Base-by-base conservation (phyloP, 2,888 invertebrate genomes). In the Lordiphosa andalusiaca region DNA sequence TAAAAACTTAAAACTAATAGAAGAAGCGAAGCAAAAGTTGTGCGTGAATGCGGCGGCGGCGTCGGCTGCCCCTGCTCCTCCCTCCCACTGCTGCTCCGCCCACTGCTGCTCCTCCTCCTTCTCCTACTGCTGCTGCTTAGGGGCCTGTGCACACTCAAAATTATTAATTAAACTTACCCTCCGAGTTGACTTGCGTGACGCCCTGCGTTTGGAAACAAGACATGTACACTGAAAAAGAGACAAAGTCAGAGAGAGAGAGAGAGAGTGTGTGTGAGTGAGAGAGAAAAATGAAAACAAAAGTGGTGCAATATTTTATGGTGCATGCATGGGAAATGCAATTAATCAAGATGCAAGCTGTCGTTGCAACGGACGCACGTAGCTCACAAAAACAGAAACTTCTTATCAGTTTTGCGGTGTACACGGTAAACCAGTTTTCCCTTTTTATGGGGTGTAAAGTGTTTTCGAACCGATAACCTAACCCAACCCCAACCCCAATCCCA, bases 151-250 rank as follows among this genome's bases (percentile, higher is more conserved):
- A 65, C 65, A 63, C 71, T 68, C 62, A 69, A 86, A 85, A 84
- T 85, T 83, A 84, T 86, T 87, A 87, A 87, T 86, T 85, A 84
- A 86, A 87, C 89, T 89, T 87, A 89, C 89, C 87, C 72, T 88
- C 88, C 47, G 78, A 55, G 86, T 89, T 88, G 75, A 89, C 84
- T 84, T 87, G 78, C 68, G 73, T 80, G 69, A 72, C 71, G 67
- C 71, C 75, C 63, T 84, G 84, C 62, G 84, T 71, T 69, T 87
- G 85, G 64, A 85, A 85, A 60, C 77, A 86, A 58, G 76, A 75
- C 56, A 86, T 71, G 70, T 86, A 84, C 58, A 86, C 89, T 89
- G 84, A 52, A 87, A 77, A 68, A 72, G 46, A 69, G 57, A 58
- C 16, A 64, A 5, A 55, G 19, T 53, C 33, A 56, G 23, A 55